Conservation (phyloP, 2,113 vertebrate species). For the Istiophorus platypterus region DNA sequence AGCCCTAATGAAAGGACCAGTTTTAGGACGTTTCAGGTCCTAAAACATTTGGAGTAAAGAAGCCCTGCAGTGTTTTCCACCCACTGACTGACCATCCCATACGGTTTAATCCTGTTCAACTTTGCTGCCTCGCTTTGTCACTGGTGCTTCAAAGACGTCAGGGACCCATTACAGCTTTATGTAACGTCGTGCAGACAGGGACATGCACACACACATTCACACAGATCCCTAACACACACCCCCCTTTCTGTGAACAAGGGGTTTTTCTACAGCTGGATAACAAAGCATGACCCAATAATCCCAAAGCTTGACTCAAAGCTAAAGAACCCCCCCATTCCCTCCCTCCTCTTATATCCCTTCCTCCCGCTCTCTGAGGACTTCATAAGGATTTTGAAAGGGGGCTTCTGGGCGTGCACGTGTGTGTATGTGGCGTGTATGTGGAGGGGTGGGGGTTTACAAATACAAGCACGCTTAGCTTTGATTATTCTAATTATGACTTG, state of each 20-base stretch:
- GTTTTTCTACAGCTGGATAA: conserved; percentile 86
- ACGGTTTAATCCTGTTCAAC: conserved; percentile 66
- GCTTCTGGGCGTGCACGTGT: conserved; percentile 38
- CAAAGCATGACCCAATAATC: conserved; percentile 89
- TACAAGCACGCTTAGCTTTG: conserved; percentile 78
- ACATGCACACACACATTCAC: conserved; percentile 45
- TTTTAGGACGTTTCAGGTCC: background rate
- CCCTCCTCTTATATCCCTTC: conserved; percentile 68
- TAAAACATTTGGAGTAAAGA: background rate
- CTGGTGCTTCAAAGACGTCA: conserved; percentile 53
- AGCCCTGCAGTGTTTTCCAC: conserved; percentile 21
- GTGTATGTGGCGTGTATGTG: background rate
- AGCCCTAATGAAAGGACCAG: background rate
- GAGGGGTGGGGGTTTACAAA: conserved; percentile 53
- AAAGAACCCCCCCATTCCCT: conserved; percentile 55
- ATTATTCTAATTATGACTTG: conserved; percentile 84
- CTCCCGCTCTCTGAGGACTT: conserved; percentile 82
- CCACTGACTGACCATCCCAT: conserved; percentile 36
- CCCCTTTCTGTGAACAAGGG: conserved; percentile 79
- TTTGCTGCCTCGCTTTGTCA: conserved; percentile 54
- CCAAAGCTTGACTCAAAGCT: conserved; percentile 84
- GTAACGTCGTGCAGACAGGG: conserved; percentile 57
- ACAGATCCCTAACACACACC: conserved; percentile 28
- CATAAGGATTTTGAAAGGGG: conserved; percentile 70
- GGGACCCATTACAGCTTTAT: conserved; percentile 76